phyloP scores from a whole-genome alignment of 2,888 invertebrate genomes.

The Habroteleia sp. region DNA sequence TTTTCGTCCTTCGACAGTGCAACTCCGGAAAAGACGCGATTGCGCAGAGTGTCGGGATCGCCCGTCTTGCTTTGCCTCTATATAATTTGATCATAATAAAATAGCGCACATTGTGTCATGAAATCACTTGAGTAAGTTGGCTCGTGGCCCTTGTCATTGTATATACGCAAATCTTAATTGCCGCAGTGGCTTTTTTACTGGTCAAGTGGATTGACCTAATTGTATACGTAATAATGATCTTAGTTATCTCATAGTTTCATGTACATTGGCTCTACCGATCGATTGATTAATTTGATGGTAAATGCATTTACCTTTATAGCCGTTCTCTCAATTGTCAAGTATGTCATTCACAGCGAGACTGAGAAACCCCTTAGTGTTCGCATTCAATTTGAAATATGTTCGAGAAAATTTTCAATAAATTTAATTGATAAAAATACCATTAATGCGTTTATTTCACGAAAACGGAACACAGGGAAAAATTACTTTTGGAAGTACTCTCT shows the following conservation, averaged over 20 bases:
- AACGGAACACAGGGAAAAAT: no score
- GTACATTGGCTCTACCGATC: conserved; percentile 48
- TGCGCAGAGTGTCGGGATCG: conserved; percentile 17
- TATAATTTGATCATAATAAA: conserved; percentile 52
- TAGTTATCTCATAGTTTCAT: conserved; percentile 58
- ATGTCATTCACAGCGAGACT: conserved; percentile 28
- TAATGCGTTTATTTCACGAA: conserved; percentile 3
- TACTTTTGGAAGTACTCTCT: no score
- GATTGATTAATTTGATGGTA: conserved; percentile 54
- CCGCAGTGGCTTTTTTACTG: conserved; percentile 51
- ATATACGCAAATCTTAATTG: conserved; percentile 56
- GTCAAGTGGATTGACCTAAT: conserved; percentile 64
- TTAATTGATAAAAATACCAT: no score
- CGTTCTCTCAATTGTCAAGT: conserved; percentile 39
- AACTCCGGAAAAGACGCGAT: conserved; percentile 42
- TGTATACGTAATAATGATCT: conserved; percentile 62
- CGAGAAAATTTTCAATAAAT: conserved; percentile 12
- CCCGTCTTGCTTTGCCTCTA: conserved; percentile 16
- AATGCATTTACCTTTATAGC: conserved; percentile 46
- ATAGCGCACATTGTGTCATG: conserved; percentile 55
- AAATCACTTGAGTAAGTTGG: conserved; percentile 56
- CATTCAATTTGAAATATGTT: conserved; percentile 25
- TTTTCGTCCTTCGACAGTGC: no score
- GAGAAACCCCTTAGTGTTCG: conserved; percentile 23
- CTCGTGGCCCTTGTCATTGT: conserved; percentile 53